Base-by-base conservation (phyloP, 2,888 invertebrate species). In the Amblyjoppa proteus region DNA sequence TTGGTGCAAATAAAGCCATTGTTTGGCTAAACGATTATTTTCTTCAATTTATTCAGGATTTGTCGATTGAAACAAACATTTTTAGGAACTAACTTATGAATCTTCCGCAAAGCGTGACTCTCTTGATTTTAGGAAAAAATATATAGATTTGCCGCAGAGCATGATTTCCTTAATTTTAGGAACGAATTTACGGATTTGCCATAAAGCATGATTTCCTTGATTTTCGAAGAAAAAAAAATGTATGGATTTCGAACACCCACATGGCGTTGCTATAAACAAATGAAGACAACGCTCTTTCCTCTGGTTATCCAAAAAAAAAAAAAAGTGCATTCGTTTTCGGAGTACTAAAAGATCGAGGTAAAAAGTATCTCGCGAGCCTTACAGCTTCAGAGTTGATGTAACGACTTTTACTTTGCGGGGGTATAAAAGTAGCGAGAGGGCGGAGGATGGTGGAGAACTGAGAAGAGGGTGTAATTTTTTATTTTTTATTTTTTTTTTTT, bases 401-500 rank as follows among this genome's bases (percentile, higher is more conserved):
- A 53, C 51, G 68, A 58, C 77, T 76, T 69, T n/a, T 69, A 64
- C 20, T 68, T 49, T 34, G 20, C 20, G 31, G 31, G 41, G 20
- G n/a, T 76, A 20, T 13, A 61, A 61, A 53, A 66, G 25, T 25
- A 41, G 16, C 31, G 41, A 77, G 68, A 25, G 25, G 6, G 45
- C 5, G 53, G 56, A 20, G 58, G 13, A 41, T n/a, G 69, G 31
- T 25, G 56, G 16, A 45, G 53, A 66, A 64, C 61, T 38, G 73
- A 20, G 34, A n/a, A 9, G 31, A 13, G 5, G 31, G 49, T 51
- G 51, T 34, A 25, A 66, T 73, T 58, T 66, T 20, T 20, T 34
- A 25, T 53, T 73, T 58, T 66, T 68, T 76, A 77, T 73, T 69
- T 68, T 76, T 81, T 73, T 69, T 11, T 45, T 41, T 16, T 71